These are phyloP conservation scores for Tribolium castaneum DNA, from an alignment of 1,140 invertebrate species.

Conservation along the genomic window DNA sequence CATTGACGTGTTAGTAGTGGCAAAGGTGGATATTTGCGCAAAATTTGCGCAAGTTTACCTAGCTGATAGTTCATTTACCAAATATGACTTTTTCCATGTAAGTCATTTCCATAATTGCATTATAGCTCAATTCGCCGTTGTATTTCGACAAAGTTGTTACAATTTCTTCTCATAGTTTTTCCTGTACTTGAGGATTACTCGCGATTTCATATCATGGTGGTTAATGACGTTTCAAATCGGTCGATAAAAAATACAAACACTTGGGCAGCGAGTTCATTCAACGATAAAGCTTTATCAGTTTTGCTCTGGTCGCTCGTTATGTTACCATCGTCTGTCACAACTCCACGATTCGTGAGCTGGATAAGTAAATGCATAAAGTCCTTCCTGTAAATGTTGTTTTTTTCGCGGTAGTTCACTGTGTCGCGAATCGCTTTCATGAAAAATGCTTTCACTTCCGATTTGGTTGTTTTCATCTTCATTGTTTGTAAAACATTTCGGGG, in stretches of 20 bases:
- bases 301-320: not conserved
- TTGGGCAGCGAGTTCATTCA: slow-evolving; percentile 57
- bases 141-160: slow-evolving; percentile 63
- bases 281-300: slow-evolving; percentile 51
- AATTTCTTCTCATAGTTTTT: slow-evolving; percentile 63
- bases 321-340: not conserved
- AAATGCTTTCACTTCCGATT: slow-evolving; percentile 55
- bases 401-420: slow-evolving; percentile 64
- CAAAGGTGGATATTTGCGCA: slow-evolving; percentile 69
- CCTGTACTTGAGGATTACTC: slow-evolving; percentile 64
- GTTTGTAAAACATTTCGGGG: not conserved
- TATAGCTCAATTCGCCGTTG: slow-evolving; percentile 67
- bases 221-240: slow-evolving; percentile 63
- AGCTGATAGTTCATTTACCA: slow-evolving; percentile 61
- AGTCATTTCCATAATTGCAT: slow-evolving; percentile 68
- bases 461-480: not conserved
- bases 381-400: slow-evolving; percentile 61
- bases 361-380: slow-evolving; percentile 69
- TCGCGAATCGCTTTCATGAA: slow-evolving; percentile 63
- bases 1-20: slow-evolving; percentile 66
- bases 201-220: slow-evolving; percentile 63
- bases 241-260: slow-evolving; percentile 62
- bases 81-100: slow-evolving; percentile 58
- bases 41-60: slow-evolving; percentile 67
- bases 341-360: slow-evolving; percentile 61